These are phyloP conservation scores for Drosophila flavopinicola DNA, from an alignment of 2,888 invertebrate species.

Conservation along the genomic window DNA sequence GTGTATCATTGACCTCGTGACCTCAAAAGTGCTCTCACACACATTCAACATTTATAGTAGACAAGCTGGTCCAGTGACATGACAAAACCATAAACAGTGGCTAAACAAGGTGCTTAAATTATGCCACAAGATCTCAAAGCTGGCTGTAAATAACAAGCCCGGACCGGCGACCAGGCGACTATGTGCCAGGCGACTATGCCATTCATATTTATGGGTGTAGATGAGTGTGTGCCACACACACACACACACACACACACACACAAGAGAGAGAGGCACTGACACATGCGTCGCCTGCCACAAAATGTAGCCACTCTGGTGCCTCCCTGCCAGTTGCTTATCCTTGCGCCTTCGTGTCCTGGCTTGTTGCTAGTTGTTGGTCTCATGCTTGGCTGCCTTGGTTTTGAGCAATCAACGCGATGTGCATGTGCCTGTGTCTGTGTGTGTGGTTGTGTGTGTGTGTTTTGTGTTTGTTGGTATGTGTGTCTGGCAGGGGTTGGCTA, in stretches of 20 bases:
- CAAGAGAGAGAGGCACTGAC: conserved; percentile 8
- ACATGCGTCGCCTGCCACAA: conserved; percentile 71
- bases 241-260: conserved; percentile 5
- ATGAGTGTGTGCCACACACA: conserved; percentile 24
- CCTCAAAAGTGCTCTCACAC: conserved; percentile 66
- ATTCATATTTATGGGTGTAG: conserved; percentile 73
- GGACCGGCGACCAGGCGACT: conserved; percentile 1
- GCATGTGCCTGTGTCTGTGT: conserved; percentile 6
- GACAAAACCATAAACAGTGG: conserved; percentile 80
- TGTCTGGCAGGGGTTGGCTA: conserved; percentile 13
- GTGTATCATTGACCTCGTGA: conserved; percentile 77
- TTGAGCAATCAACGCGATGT: conserved; percentile 72
- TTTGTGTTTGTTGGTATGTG: conserved; percentile 19
- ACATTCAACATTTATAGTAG: conserved; percentile 58
- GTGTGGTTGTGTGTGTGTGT: conserved; percentile 14
- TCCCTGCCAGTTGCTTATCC: conserved; percentile 14
- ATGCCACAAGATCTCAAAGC: conserved; percentile 79
- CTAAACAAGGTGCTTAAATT: conserved; percentile 81
- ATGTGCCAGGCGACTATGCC: conserved; percentile 2
- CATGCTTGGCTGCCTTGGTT: conserved; percentile 77
- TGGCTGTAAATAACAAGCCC: conserved; percentile 76
- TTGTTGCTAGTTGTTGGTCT: conserved; percentile 75
- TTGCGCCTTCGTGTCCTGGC: conserved; percentile 35
- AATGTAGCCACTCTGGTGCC: conserved; percentile 61
- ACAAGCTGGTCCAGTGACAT: conserved; percentile 71